Evolutionary conservation across 2,113 vertebrate species (phyloP).

Genomic region (Tichodroma muraria): DNA sequence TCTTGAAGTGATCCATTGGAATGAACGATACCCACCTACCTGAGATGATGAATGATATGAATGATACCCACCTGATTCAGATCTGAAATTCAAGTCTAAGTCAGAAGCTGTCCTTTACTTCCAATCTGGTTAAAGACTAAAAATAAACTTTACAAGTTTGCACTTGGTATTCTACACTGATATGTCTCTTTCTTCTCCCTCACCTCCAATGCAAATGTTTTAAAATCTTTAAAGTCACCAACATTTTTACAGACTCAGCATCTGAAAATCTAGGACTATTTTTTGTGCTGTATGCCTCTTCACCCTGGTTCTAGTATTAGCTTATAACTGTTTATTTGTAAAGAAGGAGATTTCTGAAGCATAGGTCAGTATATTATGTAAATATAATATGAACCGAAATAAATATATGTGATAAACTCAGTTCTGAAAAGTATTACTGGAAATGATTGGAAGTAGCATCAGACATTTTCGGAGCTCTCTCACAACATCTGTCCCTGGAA

Average conservation of each 20-base stretch:
- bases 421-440: not conserved
- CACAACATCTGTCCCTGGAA: slow-evolving; percentile 36
- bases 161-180: not conserved
- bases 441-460: not conserved
- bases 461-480: not conserved
- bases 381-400: not conserved
- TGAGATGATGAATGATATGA: not conserved
- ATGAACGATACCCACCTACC: not conserved
- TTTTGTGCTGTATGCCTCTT: not conserved
- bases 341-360: not conserved
- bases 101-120: not conserved
- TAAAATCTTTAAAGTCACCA: not conserved
- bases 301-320: not conserved
- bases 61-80: not conserved
- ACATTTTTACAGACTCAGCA: not conserved
- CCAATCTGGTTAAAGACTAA: not conserved
- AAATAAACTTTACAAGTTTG: not conserved
- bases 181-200: not conserved
- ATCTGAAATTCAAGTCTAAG: not conserved
- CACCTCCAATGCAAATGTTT: not conserved
- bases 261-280: not conserved
- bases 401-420: not conserved
- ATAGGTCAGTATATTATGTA: not conserved
- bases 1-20: not conserved
- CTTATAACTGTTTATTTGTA: not conserved